These are phyloP conservation scores for Zophobas morio DNA, from an alignment of 1,140 invertebrate species.

Conservation along the genomic window DNA sequence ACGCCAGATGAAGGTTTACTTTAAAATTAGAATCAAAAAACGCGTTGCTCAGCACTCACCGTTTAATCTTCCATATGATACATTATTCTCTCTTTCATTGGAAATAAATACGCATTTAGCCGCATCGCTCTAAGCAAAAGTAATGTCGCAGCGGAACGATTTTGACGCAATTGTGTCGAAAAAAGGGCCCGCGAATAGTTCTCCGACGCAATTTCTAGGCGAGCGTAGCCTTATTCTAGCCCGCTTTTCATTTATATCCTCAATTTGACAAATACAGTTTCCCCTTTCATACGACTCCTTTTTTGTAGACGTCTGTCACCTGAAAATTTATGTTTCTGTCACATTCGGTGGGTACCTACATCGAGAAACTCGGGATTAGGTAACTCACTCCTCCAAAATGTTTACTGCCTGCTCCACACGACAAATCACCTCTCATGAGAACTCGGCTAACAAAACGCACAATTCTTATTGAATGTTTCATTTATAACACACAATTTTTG, in stretches of 20 bases:
- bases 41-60: too few species aligned
- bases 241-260: conserved; percentile 41
- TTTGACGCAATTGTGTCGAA: too few species aligned
- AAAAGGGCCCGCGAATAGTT: neutral
- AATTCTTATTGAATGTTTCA: conserved; percentile 49
- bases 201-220: neutral
- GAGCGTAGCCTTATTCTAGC: conserved; percentile 17
- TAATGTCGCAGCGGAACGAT: neutral
- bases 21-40: too few species aligned
- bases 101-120: too few species aligned
- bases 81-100: too few species aligned
- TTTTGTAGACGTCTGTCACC: conserved; percentile 50
- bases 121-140: conserved; percentile 7
- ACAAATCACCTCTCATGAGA: conserved; percentile 48
- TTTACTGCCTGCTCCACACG: conserved; percentile 46
- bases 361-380: conserved; percentile 47
- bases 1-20: too few species aligned
- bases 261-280: conserved; percentile 48
- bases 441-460: conserved; percentile 46
- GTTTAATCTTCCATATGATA: too few species aligned
- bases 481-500: conserved; percentile 43
- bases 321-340: conserved; percentile 50
- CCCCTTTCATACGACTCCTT: conserved; percentile 40
- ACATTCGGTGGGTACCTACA: conserved; percentile 46
- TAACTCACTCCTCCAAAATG: conserved; percentile 48